Conservation (phyloP, 2,797 vertebrate species). For the Picus viridis region DNA sequence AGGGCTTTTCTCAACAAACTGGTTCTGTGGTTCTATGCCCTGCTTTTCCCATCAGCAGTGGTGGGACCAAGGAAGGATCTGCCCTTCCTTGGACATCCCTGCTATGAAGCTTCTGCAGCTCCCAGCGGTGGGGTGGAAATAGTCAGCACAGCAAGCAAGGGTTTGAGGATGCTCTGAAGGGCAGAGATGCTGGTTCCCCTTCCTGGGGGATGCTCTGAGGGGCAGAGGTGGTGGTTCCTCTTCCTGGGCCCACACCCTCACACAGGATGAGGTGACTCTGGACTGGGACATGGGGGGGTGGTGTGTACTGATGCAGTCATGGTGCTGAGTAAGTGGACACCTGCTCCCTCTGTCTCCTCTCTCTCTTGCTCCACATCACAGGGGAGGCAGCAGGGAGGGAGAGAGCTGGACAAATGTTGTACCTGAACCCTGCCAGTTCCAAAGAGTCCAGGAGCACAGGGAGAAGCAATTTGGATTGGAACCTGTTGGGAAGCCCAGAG, state of each 20-base stretch:
- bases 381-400: not conserved
- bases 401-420: not conserved
- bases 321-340: accelerated
- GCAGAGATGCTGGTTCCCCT: not conserved
- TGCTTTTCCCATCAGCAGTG: not conserved
- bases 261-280: not conserved
- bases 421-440: not conserved
- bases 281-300: not conserved
- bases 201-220: not conserved
- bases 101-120: not conserved
- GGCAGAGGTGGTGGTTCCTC: not conserved
- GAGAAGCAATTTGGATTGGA: not conserved
- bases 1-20: too few species aligned
- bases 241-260: accelerated
- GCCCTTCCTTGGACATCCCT: not conserved
- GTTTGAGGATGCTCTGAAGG: not conserved
- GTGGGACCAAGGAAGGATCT: not conserved
- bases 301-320: accelerated
- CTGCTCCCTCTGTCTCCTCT: not conserved
- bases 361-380: not conserved
- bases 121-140: not conserved
- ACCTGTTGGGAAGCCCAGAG: not conserved
- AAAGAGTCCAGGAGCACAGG: accelerated
- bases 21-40: too few species aligned
- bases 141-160: not conserved